Evolutionary conservation across 2,113 vertebrate genomes (phyloP).

Genomic region (Amphiprion ocellaris): DNA sequence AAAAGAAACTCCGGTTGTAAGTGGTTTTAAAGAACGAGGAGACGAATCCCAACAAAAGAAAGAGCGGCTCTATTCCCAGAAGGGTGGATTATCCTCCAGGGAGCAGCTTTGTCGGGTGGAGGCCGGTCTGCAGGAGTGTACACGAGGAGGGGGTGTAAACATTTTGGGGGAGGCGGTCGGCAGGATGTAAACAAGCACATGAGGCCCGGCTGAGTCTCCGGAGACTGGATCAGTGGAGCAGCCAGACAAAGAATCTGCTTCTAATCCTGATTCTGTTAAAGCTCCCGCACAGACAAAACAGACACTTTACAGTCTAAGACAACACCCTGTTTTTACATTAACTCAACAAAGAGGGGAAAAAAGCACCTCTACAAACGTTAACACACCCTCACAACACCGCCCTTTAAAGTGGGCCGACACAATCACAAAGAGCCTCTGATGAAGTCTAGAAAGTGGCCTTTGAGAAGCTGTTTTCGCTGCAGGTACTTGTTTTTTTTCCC

Average conservation of each 20-base stretch:
- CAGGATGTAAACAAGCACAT: conserved; percentile 49
- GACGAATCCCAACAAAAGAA: conserved; percentile 4
- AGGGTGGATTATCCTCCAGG: conserved; percentile 49
- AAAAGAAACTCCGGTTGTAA: neutral
- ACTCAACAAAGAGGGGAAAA: conserved; percentile 40
- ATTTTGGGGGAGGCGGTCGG: neutral
- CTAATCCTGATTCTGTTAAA: conserved; percentile 73
- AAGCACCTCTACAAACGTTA: neutral
- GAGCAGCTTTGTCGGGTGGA: conserved; percentile 1
- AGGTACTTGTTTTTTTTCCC: neutral
- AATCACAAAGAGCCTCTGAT: conserved; percentile 38
- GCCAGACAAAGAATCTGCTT: conserved; percentile 70
- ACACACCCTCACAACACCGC: neutral
- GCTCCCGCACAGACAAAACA: conserved; percentile 46
- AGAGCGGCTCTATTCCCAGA: conserved; percentile 13
- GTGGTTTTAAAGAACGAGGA: neutral
- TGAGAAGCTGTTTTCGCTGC: conserved; percentile 19
- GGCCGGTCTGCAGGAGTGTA: conserved; percentile 22
- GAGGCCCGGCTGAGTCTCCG: conserved; percentile 30
- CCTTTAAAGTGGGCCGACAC: neutral
- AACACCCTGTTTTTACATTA: neutral
- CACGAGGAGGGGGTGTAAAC: conserved; percentile 6
- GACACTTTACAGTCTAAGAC: conserved; percentile 11
- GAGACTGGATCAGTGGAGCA: conserved; percentile 39
- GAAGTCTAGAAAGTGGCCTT: conserved; percentile 22